Evolutionary conservation across 2,888 invertebrate genomes (phyloP).

Genomic region (Scaptodrosophila latifasciaeformis): DNA sequence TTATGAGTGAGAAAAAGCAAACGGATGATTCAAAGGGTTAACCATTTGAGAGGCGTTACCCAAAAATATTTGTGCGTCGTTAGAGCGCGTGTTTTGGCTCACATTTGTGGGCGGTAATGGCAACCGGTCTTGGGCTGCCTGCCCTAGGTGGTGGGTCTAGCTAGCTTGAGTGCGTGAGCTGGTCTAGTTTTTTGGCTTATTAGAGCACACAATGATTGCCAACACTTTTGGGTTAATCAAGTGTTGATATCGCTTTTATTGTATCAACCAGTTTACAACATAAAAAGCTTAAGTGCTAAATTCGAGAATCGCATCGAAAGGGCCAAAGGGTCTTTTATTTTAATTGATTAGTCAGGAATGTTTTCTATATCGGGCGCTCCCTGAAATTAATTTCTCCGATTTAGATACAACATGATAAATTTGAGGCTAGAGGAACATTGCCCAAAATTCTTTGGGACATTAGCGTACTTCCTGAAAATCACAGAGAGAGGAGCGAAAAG

Average conservation of each 20-base stretch:
- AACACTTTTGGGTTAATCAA: constrained; percentile 65
- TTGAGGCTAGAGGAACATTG: too few species aligned
- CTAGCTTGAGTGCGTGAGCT: constrained; percentile 42
- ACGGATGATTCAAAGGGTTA: constrained; percentile 43
- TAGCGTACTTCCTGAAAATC: too few species aligned
- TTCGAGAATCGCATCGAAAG: too few species aligned
- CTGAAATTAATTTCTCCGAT: too few species aligned
- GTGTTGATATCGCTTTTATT: constrained; percentile 59
- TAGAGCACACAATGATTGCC: constrained; percentile 65
- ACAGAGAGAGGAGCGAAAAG: too few species aligned
- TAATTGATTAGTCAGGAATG: too few species aligned
- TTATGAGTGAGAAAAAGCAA: constrained; percentile 33
- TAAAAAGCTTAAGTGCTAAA: too few species aligned
- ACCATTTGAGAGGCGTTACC: constrained; percentile 54
- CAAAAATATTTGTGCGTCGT: constrained; percentile 52
- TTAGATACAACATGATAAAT: too few species aligned
- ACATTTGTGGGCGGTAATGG: constrained; percentile 10
- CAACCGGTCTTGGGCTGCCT: constrained; percentile 3
- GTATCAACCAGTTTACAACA: constrained; percentile 29
- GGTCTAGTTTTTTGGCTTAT: constrained; percentile 63
- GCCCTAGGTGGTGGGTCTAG: not conserved
- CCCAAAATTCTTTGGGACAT: too few species aligned
- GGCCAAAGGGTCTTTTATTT: too few species aligned
- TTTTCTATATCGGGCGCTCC: too few species aligned
- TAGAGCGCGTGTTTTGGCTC: constrained; percentile 1